Percentiles rank a stretch among this genome's conserved stretches.
These are phyloP conservation scores for Thyatira batis DNA, from an alignment of 2,888 invertebrate genomes.

Conservation along the genomic window DNA sequence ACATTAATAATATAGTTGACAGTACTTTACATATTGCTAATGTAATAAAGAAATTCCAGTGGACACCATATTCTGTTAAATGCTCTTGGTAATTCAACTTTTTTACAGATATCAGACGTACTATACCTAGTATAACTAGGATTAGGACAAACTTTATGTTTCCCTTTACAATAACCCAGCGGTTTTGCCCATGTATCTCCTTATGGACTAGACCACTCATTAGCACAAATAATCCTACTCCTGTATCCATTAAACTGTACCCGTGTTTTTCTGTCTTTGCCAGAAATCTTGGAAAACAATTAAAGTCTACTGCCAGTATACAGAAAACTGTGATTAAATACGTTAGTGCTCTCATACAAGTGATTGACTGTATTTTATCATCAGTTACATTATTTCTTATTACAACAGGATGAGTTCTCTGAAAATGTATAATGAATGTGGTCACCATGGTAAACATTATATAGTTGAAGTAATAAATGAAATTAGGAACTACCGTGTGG, in stretches of 20 bases:
- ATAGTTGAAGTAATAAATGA: conserved; percentile 56
- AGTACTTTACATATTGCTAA: conserved; percentile 91
- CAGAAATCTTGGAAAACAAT: conserved; percentile 90
- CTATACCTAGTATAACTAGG: conserved; percentile 83
- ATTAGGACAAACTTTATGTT: conserved; percentile 59
- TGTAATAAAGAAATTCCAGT: conserved; percentile 99
- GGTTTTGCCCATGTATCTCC: conserved; percentile 45
- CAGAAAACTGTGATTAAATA: conserved; percentile 89
- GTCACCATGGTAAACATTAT: conserved; percentile 35
- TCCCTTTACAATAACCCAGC: conserved; percentile 54
- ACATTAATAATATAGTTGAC: conserved; percentile 83
- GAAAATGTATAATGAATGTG: conserved; percentile 30
- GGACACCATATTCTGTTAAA: conserved; percentile 96
- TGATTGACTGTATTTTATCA: conserved; percentile 73
- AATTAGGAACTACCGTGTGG: conserved; percentile 76
- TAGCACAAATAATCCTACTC: conserved; percentile 94
- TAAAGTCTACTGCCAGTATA: conserved; percentile 97
- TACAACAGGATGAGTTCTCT: background rate
- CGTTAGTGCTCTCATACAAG: conserved; percentile 86
- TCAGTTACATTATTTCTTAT: conserved; percentile 34
- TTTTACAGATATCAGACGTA: conserved; percentile 83
- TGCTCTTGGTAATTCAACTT: conserved; percentile 92
- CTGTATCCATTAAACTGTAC: conserved; percentile 96
- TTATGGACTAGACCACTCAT: conserved; percentile 89
- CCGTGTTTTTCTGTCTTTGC: conserved; percentile 95